These are phyloP conservation scores for Pachymerium ferrugineum DNA, from an alignment of 2,888 invertebrate species.

Conservation along the genomic window DNA sequence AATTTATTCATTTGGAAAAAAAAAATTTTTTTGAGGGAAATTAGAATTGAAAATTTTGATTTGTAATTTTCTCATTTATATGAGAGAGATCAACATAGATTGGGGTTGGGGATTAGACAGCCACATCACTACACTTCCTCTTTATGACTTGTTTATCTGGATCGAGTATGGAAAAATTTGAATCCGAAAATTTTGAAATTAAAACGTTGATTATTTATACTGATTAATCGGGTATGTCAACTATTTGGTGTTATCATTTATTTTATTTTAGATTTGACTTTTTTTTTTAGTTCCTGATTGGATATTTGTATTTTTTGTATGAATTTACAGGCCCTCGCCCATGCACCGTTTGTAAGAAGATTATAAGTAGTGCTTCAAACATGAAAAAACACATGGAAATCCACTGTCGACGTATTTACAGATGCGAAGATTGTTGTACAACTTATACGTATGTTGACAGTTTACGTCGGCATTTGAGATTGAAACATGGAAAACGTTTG, in stretches of 20 bases:
- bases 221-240: neutral
- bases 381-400: constrained; percentile 34
- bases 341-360: constrained; percentile 33
- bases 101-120: too few species aligned
- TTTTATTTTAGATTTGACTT: neutral
- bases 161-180: too few species aligned
- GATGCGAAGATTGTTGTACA: constrained; percentile 32
- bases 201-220: too few species aligned
- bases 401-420: constrained; percentile 32
- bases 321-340: constrained; percentile 32
- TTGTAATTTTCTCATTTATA: too few species aligned
- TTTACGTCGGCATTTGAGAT: constrained; percentile 29
- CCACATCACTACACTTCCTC: too few species aligned
- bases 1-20: too few species aligned
- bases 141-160: too few species aligned
- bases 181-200: too few species aligned
- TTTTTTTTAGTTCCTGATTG: constrained; percentile 11
- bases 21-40: too few species aligned
- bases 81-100: too few species aligned
- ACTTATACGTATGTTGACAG: constrained; percentile 33
- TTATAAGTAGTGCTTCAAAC: constrained; percentile 34
- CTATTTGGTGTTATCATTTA: neutral
- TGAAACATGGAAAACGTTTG: constrained; percentile 32
- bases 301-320: constrained; percentile 29
- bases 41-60: too few species aligned